Evolutionary conservation across 1,140 invertebrate species (phyloP), one percentile per base, ranked within the genome.

Genomic region (Yoshiicerus persimilis): DNA sequence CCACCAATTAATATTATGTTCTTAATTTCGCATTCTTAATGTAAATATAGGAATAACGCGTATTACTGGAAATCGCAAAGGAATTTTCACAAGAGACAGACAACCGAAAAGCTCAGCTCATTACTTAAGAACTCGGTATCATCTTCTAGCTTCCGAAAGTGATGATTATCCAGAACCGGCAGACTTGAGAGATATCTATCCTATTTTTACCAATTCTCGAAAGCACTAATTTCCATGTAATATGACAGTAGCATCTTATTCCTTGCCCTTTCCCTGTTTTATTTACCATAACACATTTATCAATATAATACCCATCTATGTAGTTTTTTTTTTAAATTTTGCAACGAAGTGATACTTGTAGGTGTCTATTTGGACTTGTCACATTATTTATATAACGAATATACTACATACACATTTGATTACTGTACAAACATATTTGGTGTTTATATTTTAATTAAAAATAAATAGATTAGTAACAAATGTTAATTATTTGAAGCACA

Each of bases 61-160:
- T 89, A 93, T 94, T 11, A 92, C 93, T 62, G 94, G 94, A 9
- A 95, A 95, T 89, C 93, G 93, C 87, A 95, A 95, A 92, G 94
- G 94, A 20, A 91, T 95, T 13, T 94, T 95, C 84, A 95, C 94
- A 5, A 90, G 95, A 86, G 93, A 94, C 34, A 89, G 94, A 41
- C 93, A 95, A 89, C 94, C 94, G 1, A 95, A 95, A 91, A 91
- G 92, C 62, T 92, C 94, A 2, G 94, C 94, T 39, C 93, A 93
- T 91, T 70, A 94, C 1, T 88, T 95, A 8, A 90, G 93, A 87
- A 90, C 94, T 77, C 89, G 92, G 16, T 92, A 92, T 70, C 91
- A 90, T 87, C 77, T 90, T 8, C 83, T 92, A 16, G 91, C 91
- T 4, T 75, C 80, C 10, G 86, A 91, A 47, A 30, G 13, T n/a